phyloP scores from a whole-genome alignment of 2,797 vertebrate species.

The Ispidina lecontei region DNA sequence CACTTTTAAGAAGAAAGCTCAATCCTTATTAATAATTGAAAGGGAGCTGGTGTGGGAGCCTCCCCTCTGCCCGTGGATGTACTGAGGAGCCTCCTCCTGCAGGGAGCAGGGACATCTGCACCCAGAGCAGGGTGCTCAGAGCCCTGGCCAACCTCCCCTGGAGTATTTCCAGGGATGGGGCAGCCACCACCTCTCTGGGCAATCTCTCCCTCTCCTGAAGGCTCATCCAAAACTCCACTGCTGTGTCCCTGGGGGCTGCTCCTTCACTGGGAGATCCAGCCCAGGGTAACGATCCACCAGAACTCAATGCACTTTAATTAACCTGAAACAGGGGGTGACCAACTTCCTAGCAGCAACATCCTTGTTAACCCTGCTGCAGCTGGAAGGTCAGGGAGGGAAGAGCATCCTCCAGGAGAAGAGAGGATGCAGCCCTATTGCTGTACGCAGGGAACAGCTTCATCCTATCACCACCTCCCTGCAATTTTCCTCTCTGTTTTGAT shows the following conservation, averaged over 20 bases:
- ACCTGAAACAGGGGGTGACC: not conserved
- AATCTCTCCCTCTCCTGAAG: not conserved
- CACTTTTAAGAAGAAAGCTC: not conserved
- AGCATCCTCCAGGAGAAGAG: not conserved
- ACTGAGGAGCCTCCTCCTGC: not conserved
- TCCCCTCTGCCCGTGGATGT: too few relatives aligned
- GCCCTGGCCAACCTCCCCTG: not conserved
- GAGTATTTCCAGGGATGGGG: not conserved
- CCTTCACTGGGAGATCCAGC: not conserved
- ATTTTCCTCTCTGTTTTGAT: constrained; percentile 36
- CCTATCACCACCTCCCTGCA: constrained; percentile 16
- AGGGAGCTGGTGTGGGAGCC: not conserved
- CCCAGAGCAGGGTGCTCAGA: not conserved
- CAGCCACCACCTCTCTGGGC: not conserved
- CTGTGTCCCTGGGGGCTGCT: too few relatives aligned
- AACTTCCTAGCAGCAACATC: not conserved
- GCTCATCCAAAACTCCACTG: not conserved
- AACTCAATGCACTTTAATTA: not conserved
- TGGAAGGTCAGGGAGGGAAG: not conserved
- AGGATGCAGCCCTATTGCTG: not conserved
- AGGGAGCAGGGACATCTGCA: not conserved
- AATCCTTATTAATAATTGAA: not conserved
- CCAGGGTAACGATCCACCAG: not conserved
- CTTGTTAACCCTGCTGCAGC: not conserved
- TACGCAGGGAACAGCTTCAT: not conserved